Base-by-base conservation (phyloP, 2,113 vertebrate genomes). In the Dolichallabes microphthalmus region DNA sequence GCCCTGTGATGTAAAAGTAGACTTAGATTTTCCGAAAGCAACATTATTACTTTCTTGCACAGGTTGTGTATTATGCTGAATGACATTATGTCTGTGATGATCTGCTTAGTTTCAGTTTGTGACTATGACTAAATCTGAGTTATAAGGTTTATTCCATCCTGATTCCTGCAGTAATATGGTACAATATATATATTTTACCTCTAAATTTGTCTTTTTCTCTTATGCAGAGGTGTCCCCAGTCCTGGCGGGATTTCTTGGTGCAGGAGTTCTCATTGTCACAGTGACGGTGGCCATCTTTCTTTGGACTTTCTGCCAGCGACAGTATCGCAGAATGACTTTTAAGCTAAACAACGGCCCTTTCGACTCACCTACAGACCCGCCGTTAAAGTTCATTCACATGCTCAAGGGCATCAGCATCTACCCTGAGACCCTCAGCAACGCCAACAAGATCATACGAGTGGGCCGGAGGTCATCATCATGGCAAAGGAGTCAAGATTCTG, bases 341-440 rank as follows among this genome's bases (percentile, higher is more conserved):
- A 92, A 91, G 87, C 55, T 91, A 55, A 88, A 35, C 50, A 86
- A 82, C 7, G 90, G 88, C 14, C 89, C 80, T 8, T 86, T 87
- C 14, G 91, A 92, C 79, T 73, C 89, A 15, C 87, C 87, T 7
- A 77, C 85, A 1, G 90, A 92, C 86, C 96, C 95, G 0, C 96
- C 96, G 0, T 96, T 96, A 88, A 97, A 96, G 91, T 97, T 97
- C 88, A 96, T 97, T 25, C 96, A 97, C 88, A 97, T 97, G 96
- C 91, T 97, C 64, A 97, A 97, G 89, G 96, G 96, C 77, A 96
- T 97, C 90, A 96, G 96, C 80, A 97, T 97, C 87, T 97, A 96
- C 82, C 96, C 96, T 0, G 96, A 97, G 91, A 94, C 95, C 57
- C 90, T 97, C 82, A 96, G 93, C 89, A 95, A 95, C 93, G 96